Base-by-base conservation (phyloP, 2,888 invertebrate genomes). In the Clepsis dumicolana region DNA sequence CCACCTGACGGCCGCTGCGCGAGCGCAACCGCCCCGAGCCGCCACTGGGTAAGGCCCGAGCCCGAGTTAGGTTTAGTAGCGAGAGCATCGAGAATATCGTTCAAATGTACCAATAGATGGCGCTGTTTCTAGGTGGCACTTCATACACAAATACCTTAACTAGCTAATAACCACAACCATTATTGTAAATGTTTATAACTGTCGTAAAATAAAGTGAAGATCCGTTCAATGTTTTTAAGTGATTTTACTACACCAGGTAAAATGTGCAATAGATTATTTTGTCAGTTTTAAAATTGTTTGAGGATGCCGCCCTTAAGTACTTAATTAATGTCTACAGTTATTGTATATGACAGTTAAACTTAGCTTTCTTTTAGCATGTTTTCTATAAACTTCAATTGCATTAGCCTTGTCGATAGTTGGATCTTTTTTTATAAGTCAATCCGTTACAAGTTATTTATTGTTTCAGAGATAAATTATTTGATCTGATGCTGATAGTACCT, bases 1-100 rank as follows among this genome's bases (percentile, higher is more conserved):
- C 83, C n/a, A 87, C 85, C 67, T 91, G 89, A 91, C 85, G 71
- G 1, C 72, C 74, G 35, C 76, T 73, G 44, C 64, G 56, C 66
- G 25, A 44, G 44, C 44, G 44, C 44, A 44, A 44, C 63, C 44
- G 59, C 65, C 41, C 50, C 53, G 64, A 61, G 44, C 59, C 35
- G 8, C 70, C 38, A 48, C 73, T 41, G 63, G 65, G 65, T 67
- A 79, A 76, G 35, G 64, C 76, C 50, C 82, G 78, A 69, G 84
- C 84, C 65, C 79, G 56, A 35, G 56, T 56, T 56, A 56, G 80
- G 65, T 83, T 86, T 66, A 75, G 71, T 63, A 74, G 65, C 60
- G 80, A 82, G 67, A 78, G 71, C 77, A 74, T 81, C 71, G 80
- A 81, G 71, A 82, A 84, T 70, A 52, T 64, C 14, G 56, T 48